Conservation (phyloP, 2,797 vertebrate genomes). For the Gymnocypris eckloni region DNA sequence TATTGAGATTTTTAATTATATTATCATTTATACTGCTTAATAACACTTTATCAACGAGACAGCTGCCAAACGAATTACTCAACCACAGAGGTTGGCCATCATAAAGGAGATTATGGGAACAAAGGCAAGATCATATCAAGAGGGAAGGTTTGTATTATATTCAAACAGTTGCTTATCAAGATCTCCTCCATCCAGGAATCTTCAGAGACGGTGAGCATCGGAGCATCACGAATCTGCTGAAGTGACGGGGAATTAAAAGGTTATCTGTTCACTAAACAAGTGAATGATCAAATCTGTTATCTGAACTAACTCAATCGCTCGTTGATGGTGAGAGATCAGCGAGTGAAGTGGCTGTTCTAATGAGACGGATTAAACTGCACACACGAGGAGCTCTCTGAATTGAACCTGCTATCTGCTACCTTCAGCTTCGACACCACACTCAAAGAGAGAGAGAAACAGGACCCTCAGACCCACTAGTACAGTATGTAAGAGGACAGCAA, state of each 20-base stretch:
- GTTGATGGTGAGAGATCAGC: slow-evolving; percentile 34
- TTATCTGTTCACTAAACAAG: background rate
- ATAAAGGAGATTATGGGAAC: slow-evolving; percentile 9
- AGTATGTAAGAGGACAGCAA: no score
- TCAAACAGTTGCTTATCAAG: background rate
- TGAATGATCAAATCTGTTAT: background rate
- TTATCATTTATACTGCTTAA: background rate
- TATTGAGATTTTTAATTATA: background rate
- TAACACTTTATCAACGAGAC: background rate
- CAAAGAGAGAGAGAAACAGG: background rate
- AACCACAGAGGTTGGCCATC: background rate
- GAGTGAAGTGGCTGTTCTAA: slow-evolving; percentile 43
- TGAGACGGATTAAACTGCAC: slow-evolving; percentile 56
- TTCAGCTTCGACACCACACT: background rate
- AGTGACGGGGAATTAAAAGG: background rate
- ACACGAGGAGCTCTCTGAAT: slow-evolving; percentile 50
- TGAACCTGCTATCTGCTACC: slow-evolving; percentile 54
- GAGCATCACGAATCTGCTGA: no score
- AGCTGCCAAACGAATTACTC: no score
- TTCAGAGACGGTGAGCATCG: background rate
- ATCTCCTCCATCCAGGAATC: slow-evolving; percentile 8
- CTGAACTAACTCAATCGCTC: background rate
- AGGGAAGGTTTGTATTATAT: background rate
- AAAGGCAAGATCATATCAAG: background rate
- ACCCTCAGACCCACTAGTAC: background rate